Evolutionary conservation across 2,113 vertebrate genomes (phyloP).

Genomic region (Coryphaenoides rupestris): DNA sequence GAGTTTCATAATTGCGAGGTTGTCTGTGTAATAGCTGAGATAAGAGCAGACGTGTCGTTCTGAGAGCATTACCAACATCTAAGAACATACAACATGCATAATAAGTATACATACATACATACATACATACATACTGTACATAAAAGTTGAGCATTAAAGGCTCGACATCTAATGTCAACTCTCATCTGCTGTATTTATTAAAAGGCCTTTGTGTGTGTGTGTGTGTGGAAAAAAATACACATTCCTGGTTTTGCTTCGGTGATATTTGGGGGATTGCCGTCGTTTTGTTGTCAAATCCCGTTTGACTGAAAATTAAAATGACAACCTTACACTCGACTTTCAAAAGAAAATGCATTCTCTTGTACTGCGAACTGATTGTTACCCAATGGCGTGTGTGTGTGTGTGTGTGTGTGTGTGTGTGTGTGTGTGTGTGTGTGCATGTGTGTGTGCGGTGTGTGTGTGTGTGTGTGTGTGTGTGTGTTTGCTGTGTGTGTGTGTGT

Average conservation of each 20-base stretch:
- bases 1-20: no score
- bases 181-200: constrained; percentile 1
- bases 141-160: constrained; percentile 10
- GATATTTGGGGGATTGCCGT: constrained; percentile 52
- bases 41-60: no score
- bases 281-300: constrained; percentile 69
- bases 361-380: constrained; percentile 57
- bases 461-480: constrained; percentile 3
- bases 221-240: constrained; percentile 26
- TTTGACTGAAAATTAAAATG: constrained; percentile 75
- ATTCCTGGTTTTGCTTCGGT: constrained; percentile 56
- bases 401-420: constrained; percentile 22
- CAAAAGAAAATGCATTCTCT: constrained; percentile 56
- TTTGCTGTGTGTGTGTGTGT: constrained; percentile 9
- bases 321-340: constrained; percentile 76
- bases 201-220: constrained; percentile 50
- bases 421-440: constrained; percentile 13
- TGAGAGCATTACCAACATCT: no score
- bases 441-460: not conserved
- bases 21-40: no score
- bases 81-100: no score
- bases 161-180: constrained; percentile 30
- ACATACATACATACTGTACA: no score
- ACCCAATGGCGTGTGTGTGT: constrained; percentile 30
- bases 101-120: no score